A percentile compares a stretch with the other conserved stretches of the same genome.
phyloP scores from a whole-genome alignment of 2,797 vertebrate species.

The Acropternis orthonyx region DNA sequence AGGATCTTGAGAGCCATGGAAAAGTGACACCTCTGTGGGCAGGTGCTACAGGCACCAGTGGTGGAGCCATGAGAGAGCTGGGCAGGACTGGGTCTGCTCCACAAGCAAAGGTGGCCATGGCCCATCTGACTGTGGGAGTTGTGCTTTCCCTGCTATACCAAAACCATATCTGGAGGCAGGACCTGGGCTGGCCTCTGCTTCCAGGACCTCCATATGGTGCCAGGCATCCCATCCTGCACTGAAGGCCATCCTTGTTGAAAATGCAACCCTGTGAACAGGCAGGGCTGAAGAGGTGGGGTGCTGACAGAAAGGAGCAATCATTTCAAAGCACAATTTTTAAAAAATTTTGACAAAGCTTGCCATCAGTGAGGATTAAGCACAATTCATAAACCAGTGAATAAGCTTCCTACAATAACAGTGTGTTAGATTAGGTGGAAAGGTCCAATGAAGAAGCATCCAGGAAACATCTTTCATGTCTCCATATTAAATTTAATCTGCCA shows the following conservation, averaged over 20 bases:
- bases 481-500: constrained; percentile 89
- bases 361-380: constrained; percentile 79
- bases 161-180: background rate
- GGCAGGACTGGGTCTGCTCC: background rate
- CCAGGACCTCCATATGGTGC: background rate
- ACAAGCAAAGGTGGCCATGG: fast-evolving
- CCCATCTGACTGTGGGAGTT: background rate
- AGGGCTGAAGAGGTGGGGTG: background rate
- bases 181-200: background rate
- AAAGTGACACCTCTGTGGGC: background rate
- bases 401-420: constrained; percentile 79
- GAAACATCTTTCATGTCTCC: constrained; percentile 90
- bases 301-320: constrained; percentile 68
- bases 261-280: background rate
- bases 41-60: background rate
- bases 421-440: constrained; percentile 78
- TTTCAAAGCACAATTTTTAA: constrained; percentile 22
- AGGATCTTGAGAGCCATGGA: fast-evolving
- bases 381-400: constrained; percentile 82
- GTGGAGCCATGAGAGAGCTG: background rate
- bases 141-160: background rate
- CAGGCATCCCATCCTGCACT: background rate
- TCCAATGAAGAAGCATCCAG: constrained; percentile 80
- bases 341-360: constrained; percentile 64
- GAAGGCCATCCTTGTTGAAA: background rate